These are phyloP conservation scores for Galendromus occidentalis DNA, from an alignment of 1,140 invertebrate species.

Conservation along the genomic window DNA sequence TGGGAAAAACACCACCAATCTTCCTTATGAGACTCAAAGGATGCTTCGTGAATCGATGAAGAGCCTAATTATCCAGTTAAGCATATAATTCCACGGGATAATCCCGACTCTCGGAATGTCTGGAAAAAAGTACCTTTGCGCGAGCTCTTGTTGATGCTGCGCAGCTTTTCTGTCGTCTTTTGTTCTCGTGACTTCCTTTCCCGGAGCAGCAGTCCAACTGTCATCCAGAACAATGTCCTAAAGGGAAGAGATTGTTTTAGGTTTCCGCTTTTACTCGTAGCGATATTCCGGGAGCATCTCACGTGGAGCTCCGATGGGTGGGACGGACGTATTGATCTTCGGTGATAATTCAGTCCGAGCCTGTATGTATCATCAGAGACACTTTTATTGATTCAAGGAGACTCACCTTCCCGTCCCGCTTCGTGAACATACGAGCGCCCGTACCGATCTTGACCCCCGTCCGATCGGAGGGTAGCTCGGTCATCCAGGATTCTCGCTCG, in stretches of 20 bases:
- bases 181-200: neutral
- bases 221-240: neutral
- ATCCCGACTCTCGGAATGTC: neutral
- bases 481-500: constrained; percentile 4
- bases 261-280: too few species aligned
- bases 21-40: neutral
- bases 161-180: neutral
- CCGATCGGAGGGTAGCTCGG: neutral
- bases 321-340: too few species aligned
- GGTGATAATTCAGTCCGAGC: too few species aligned
- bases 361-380: too few species aligned
- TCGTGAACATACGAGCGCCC: neutral
- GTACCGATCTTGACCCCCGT: neutral
- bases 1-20: neutral
- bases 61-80: neutral
- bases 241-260: neutral
- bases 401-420: neutral
- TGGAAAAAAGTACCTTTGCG: neutral
- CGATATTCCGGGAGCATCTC: too few species aligned
- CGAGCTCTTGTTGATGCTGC: neutral
- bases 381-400: too few species aligned
- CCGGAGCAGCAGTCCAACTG: neutral
- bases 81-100: neutral
- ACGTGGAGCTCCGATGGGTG: too few species aligned
- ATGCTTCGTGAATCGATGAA: neutral